Evolutionary conservation across 2,113 vertebrate genomes (phyloP).

Genomic region (Podiceps cristatus): DNA sequence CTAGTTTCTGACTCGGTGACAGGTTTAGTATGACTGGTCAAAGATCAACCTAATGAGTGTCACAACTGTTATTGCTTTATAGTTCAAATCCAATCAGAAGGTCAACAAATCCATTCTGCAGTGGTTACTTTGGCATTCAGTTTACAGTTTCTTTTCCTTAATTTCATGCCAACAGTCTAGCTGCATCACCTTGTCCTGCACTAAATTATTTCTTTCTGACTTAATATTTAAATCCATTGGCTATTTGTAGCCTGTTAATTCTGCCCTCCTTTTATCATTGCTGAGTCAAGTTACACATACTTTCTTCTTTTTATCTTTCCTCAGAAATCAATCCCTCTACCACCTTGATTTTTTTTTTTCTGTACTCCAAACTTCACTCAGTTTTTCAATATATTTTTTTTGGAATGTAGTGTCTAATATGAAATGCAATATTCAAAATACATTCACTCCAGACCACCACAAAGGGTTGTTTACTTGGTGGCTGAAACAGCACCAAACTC

Average conservation of each 20-base stretch:
- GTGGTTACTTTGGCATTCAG: background rate
- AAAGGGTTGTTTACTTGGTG: background rate
- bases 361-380: background rate
- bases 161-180: background rate
- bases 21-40: background rate
- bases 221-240: background rate
- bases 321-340: background rate
- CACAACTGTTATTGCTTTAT: background rate
- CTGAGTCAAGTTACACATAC: background rate
- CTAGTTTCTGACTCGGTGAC: background rate
- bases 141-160: background rate
- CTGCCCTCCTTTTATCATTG: background rate
- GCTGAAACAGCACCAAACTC: background rate
- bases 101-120: background rate
- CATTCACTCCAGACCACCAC: background rate
- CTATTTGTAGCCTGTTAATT: slow-evolving; percentile 3
- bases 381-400: background rate
- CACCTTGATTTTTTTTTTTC: background rate
- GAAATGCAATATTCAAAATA: background rate
- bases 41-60: background rate
- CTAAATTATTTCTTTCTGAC: background rate
- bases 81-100: background rate
- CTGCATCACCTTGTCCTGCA: background rate
- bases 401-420: background rate
- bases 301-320: background rate